Base-by-base conservation (phyloP, 2,888 invertebrate species). In the Archaeoteleia sp. region DNA sequence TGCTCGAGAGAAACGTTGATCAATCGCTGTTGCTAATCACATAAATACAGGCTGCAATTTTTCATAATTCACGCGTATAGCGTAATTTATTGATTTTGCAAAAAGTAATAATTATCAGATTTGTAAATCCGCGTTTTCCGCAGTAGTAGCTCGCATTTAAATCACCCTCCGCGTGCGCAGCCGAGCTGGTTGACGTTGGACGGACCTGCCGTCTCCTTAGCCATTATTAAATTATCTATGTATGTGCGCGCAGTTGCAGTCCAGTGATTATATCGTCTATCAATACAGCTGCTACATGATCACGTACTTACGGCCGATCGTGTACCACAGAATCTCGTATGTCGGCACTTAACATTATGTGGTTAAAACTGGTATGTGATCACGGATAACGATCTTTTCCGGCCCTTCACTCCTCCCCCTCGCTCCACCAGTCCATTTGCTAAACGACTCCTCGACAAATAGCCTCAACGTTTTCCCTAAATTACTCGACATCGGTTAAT, bases 191-290 rank as follows among this genome's bases (percentile, higher is more conserved):
- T 20, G 20, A 5, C 30, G 35, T 25, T 57, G 39, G 29, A 42
- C 25, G 30, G 58, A 30, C 40, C 49, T 62, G 43, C 53, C 53
- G 65, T 61, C 49, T 75, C 73, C 75, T 77, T 74, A 71, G 57
- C 75, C 65, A 80, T 81, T 81, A 81, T 81, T 81, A 78, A 81
- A 82, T 81, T 81, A 82, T 78, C 75, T 65, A 48, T 55, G 58
- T 32, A 58, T 62, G 30, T 32, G 30, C 54, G 62, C 29, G 51
- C 51, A 67, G 63, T 57, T 39, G 25, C 46, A 27, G 63, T 55
- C 53, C 72, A 71, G 74, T 75, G 67, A 77, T 77, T 76, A 71
- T 66, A 79, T 76, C 81, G 73, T 81, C 78, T 79, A 80, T 81
- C 80, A 78, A 78, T 77, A 75, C 73, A 74, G 53, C 65, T 67